Conservation (phyloP, 1,140 invertebrate genomes). For the Formica selysi region DNA sequence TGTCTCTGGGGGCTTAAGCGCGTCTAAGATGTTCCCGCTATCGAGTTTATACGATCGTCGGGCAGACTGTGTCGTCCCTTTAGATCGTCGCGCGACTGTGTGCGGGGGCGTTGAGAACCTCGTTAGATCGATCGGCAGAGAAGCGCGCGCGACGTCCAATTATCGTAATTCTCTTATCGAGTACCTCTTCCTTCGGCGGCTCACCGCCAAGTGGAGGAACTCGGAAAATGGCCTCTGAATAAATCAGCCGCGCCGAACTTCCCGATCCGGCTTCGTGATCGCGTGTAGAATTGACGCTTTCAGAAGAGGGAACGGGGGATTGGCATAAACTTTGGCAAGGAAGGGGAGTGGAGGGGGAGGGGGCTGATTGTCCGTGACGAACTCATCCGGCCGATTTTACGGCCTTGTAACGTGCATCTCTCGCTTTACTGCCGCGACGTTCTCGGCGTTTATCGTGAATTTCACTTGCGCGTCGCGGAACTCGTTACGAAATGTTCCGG, state of each 20-base stretch:
- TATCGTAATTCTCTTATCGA: conserved; percentile 76
- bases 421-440: conserved; percentile 70
- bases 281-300: conserved; percentile 61
- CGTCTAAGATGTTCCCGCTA: conserved; percentile 42
- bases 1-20: conserved; percentile 37
- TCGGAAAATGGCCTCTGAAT: conserved; percentile 72
- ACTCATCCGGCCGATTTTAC: conserved; percentile 71
- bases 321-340: conserved; percentile 67
- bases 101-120: conserved; percentile 64
- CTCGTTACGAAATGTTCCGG: conserved; percentile 69
- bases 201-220: conserved; percentile 62
- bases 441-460: conserved; percentile 57
- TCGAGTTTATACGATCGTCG: conserved; percentile 51
- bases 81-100: not conserved
- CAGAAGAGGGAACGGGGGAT: conserved; percentile 23
- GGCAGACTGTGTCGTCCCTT: conserved; percentile 18
- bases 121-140: conserved; percentile 72
- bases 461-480: conserved; percentile 65
- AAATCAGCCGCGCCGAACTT: conserved; percentile 70
- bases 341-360: no score
- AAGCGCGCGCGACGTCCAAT: conserved; percentile 69
- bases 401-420: conserved; percentile 71
- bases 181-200: conserved; percentile 43
- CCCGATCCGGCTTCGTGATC: conserved; percentile 68
- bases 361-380: conserved; percentile 73